Percentiles rank a stretch among this genome's conserved stretches.
Conservation (phyloP, 1,140 invertebrate species). For the Saccostrea glomerata region DNA sequence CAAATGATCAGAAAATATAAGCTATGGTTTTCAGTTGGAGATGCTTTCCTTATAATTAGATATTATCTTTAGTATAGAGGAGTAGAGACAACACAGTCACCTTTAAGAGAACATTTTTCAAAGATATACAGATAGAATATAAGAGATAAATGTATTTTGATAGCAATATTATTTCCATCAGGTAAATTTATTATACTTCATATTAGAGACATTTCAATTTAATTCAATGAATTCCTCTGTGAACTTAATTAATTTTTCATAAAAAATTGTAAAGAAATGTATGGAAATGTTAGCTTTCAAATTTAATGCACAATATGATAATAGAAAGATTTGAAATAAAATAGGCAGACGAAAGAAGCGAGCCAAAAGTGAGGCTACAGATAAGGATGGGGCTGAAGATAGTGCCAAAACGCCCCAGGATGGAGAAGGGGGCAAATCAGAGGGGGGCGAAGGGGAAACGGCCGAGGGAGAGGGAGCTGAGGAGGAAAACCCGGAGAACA, state of each 20-base stretch:
- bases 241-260: not conserved
- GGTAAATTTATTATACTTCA: not conserved
- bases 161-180: not conserved
- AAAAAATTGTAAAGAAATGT: not conserved
- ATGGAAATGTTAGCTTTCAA: not conserved
- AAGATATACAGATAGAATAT: not conserved
- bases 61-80: no score
- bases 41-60: no score
- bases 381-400: constrained; percentile 44
- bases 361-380: constrained; percentile 42
- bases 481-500: constrained; percentile 61
- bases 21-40: no score
- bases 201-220: not conserved
- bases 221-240: not conserved
- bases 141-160: not conserved
- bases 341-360: constrained; percentile 9
- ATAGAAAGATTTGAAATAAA: not conserved
- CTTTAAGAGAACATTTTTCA: no score
- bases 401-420: not conserved
- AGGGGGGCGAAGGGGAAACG: constrained; percentile 57
- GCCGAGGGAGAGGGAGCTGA: constrained; percentile 60
- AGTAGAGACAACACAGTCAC: no score
- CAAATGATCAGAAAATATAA: no score
- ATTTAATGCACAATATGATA: not conserved
- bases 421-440: constrained; percentile 53